Evolutionary conservation across 2,797 vertebrate genomes (phyloP), one percentile per base, ranked within the genome.

Genomic region (Eleutherodactylus coqui): DNA sequence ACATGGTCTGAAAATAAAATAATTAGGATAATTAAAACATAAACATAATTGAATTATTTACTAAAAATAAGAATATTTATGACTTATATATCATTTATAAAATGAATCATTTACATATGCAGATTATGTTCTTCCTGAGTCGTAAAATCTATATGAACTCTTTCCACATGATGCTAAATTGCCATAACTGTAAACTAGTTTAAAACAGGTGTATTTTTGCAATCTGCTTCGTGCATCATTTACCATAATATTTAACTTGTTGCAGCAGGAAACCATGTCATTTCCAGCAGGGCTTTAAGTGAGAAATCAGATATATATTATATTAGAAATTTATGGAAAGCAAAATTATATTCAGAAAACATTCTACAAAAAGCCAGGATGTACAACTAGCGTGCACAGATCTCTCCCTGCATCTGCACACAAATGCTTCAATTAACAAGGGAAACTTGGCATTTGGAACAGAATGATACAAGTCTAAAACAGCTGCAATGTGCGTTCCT

Each of bases 211-310:
- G 45, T 69, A 29, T 21, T 70, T 36, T 69, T 77, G 13, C 7
- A 11, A 36, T 70, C 34, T 67, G 11, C 43, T 82, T 43, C 45
- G 69, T 81, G 41, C 60, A 51, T 69, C 43, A 47, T 49, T 82
- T 70, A 70, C 34, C 45, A 64, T 53, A 36, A 81, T 49, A 51
- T 67, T 49, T 41, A 51, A 36, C 62, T 67, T 69, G 43, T 80
- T 80, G 27, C 62, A 69, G 64, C 10, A 34, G 32, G 21, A 53
- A 70, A 19, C 47, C 43, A 21, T 53, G 47, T 51, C 27, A 51
- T 53, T 77, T 53, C 36, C 34, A 53, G 45, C 43, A 49, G 43
- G 19, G 43, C 27, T 49, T n/a, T n/a, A n/a, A n/a, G n/a, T n/a
- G n/a, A n/a, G n/a, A n/a, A n/a, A n/a, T n/a, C n/a, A n/a, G n/a